Percentiles rank a stretch among this genome's conserved stretches.
These are phyloP conservation scores for Pagrus major DNA, from an alignment of 2,113 vertebrate genomes.

Conservation along the genomic window DNA sequence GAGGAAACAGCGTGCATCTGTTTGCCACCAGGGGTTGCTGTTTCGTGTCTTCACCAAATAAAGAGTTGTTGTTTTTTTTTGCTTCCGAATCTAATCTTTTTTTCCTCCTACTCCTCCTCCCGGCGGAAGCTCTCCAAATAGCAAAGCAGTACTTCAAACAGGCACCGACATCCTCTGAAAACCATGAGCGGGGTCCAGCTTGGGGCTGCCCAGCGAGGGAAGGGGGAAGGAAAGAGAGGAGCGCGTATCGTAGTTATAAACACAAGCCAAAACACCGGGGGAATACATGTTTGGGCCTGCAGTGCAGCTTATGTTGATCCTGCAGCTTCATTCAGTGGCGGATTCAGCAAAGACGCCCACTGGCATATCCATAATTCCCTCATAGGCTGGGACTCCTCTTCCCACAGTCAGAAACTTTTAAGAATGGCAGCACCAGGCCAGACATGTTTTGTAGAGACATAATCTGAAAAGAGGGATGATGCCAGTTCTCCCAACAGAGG, in stretches of 20 bases:
- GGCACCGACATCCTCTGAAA: constrained; percentile 61
- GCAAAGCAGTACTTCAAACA: constrained; percentile 70
- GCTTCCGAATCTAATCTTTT: constrained; percentile 61
- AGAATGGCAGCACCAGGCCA: constrained; percentile 43
- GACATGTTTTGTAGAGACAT: neutral
- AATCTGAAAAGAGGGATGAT: constrained; percentile 33
- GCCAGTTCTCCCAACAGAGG: constrained; percentile 16
- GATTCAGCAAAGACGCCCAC: constrained; percentile 27
- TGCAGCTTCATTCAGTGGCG: constrained; percentile 59
- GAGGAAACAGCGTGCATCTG: constrained; percentile 40
- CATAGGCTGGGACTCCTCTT: constrained; percentile 32
- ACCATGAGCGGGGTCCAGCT: constrained; percentile 48
- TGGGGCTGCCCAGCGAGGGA: constrained; percentile 45
- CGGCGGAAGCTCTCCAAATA: constrained; percentile 63
- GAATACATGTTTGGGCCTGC: constrained; percentile 63
- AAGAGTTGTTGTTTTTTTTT: constrained; percentile 51
- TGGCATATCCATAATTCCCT: constrained; percentile 58
- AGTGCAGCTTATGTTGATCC: constrained; percentile 72
- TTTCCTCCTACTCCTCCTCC: constrained; percentile 50
- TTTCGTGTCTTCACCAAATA: constrained; percentile 62
- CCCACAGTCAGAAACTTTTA: constrained; percentile 43
- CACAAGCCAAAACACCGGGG: constrained; percentile 45
- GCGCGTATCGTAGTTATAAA: constrained; percentile 51
- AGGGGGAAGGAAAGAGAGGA: constrained; percentile 24
- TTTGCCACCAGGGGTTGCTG: constrained; percentile 70